Evolutionary conservation across 2,888 invertebrate species (phyloP), one percentile per base, ranked within the genome.

Genomic region (Lottia scabra): DNA sequence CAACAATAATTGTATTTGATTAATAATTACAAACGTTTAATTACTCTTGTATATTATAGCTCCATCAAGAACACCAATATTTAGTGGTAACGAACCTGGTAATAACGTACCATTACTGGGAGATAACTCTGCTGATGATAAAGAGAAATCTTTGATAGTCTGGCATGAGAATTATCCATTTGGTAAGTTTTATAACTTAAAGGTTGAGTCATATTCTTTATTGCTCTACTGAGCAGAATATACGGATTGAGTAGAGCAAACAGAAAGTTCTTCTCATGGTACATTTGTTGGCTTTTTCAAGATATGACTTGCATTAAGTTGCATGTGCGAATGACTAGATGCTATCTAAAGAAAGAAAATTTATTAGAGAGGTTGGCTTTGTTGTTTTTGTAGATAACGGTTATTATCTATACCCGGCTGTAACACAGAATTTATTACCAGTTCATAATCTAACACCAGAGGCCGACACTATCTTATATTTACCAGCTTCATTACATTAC

Each of bases 161-260:
- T 85, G 87, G 85, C 81, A 85, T 76, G 83, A 85, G 71, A 80
- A 86, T 68, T 87, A 87, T 76, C 87, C 87, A 16, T 87, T 85
- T 84, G 87, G 87, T 87, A 80, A 77, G 83, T 38, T 4, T 30
- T 30, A 30, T 30, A 30, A 2, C 2, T 6, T 30, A 4, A 30
- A 30, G 30, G 6, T 30, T 30, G 30, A 30, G 30, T 2, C 30
- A 30, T n/a, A 30, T 30, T 30, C 30, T 30, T 30, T 4, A 30
- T n/a, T n/a, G n/a, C n/a, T 30, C 30, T 30, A 10, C 38, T 4
- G 38, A 8, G 10, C 38, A 38, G 10, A 38, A 38, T 6, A 38
- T 38, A 10, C 5, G 2, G 1, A 38, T 2, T 8, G 8, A 38
- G 10, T 38, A 38, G 8, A 38, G 38, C 38, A 38, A 38, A 38